phyloP scores from a whole-genome alignment of 2,797 vertebrate species.

The Malurus leucopterus region DNA sequence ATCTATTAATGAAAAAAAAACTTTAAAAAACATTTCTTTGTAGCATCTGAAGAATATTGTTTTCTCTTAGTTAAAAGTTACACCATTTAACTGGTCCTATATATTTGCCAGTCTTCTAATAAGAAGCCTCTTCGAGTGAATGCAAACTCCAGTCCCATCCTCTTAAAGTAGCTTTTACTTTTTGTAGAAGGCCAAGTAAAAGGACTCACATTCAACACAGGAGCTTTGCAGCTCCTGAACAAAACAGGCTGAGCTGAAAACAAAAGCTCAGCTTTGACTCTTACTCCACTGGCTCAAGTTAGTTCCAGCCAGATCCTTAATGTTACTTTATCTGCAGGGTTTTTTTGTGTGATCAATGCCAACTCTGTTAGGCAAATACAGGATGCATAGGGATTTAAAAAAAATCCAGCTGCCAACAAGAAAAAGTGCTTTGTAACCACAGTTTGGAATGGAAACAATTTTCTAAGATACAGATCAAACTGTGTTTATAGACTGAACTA shows the following conservation, averaged over 20 bases:
- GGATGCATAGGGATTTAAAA: conserved; percentile 14
- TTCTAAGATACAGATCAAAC: conserved; percentile 71
- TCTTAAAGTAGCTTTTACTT: neutral
- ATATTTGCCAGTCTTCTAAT: neutral
- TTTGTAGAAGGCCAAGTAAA: neutral
- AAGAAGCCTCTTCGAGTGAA: neutral
- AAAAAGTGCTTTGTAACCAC: conserved; percentile 60
- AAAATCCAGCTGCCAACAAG: conserved; percentile 54
- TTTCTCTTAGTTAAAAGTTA: neutral
- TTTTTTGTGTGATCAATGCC: neutral
- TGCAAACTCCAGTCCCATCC: neutral
- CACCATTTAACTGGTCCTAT: neutral
- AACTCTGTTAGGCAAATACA: conserved; percentile 31
- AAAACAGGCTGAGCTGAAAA: conserved; percentile 27
- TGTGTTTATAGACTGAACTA: conserved; percentile 62
- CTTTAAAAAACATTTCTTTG: neutral
- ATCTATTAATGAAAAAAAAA: neutral
- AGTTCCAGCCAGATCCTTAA: conserved; percentile 27
- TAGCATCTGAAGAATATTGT: neutral
- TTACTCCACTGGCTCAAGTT: neutral
- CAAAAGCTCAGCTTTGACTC: conserved; percentile 35
- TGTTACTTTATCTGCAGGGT: conserved; percentile 33
- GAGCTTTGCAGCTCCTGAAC: conserved; percentile 18
- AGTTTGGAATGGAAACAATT: conserved; percentile 67
- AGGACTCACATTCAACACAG: neutral